phyloP scores from a whole-genome alignment of 2,113 vertebrate species.

The Grus americana region DNA sequence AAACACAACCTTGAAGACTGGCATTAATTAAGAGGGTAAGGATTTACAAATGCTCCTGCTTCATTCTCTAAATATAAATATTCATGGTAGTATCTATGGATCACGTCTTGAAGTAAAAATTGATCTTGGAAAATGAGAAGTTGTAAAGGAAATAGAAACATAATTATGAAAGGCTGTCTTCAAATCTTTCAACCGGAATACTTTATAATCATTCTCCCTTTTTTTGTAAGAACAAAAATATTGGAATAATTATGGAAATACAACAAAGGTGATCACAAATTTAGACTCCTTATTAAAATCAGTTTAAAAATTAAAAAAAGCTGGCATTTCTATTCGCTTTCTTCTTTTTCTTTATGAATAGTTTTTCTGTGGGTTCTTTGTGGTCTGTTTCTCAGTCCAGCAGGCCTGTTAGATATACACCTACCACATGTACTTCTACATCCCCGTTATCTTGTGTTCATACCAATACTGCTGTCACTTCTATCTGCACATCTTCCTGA shows the following conservation, averaged over 20 bases:
- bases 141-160: slow-evolving; percentile 30
- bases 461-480: neutral
- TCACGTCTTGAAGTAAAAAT: slow-evolving; percentile 52
- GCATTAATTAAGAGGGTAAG: slow-evolving; percentile 62
- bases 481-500: neutral
- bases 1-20: slow-evolving; percentile 60
- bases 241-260: neutral
- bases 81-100: slow-evolving; percentile 51
- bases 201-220: neutral
- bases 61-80: slow-evolving; percentile 65
- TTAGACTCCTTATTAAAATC: neutral
- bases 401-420: neutral
- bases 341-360: neutral
- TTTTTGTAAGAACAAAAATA: neutral
- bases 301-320: neutral
- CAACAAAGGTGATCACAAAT: neutral
- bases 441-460: neutral
- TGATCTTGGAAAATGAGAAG: slow-evolving; percentile 44
- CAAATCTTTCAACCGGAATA: neutral
- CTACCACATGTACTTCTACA: neutral
- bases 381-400: neutral
- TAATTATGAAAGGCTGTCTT: slow-evolving; percentile 41
- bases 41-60: slow-evolving; percentile 62
- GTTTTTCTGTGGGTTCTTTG: neutral
- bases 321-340: neutral